A percentile compares a stretch with the other conserved stretches of the same genome.
phyloP scores from a whole-genome alignment of 1,140 invertebrate genomes.

The Forficula auricularia region DNA sequence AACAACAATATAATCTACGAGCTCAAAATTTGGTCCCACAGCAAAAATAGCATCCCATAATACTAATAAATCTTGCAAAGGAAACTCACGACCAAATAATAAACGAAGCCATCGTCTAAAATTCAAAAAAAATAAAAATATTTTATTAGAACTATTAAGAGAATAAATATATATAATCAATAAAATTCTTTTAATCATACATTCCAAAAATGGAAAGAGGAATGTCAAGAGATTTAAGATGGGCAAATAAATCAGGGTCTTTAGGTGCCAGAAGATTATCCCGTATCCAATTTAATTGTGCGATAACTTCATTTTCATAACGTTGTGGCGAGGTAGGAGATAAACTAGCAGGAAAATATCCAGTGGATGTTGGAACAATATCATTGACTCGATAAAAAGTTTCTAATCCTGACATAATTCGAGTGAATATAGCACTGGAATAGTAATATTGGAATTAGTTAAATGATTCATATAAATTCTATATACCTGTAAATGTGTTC shows the following conservation, averaged over 20 bases:
- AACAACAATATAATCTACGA: conserved; percentile 57
- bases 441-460: conserved; percentile 9
- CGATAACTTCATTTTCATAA: conserved; percentile 40
- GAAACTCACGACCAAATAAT: conserved; percentile 63
- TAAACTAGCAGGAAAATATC: conserved; percentile 23
- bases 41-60: conserved; percentile 69
- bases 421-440: conserved; percentile 48
- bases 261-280: conserved; percentile 44
- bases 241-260: conserved; percentile 44
- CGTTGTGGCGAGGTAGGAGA: conserved; percentile 5
- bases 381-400: conserved; percentile 47
- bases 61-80: conserved; percentile 49
- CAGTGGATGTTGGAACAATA: conserved; percentile 26
- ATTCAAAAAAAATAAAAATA: conserved; percentile 10
- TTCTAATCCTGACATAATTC: conserved; percentile 52
- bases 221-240: conserved; percentile 51
- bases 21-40: conserved; percentile 43
- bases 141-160: conserved; percentile 2
- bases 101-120: conserved; percentile 60
- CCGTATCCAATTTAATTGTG: conserved; percentile 48
- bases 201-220: conserved; percentile 65
- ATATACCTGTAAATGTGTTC: too few relatives aligned
- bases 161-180: conserved; percentile 6
- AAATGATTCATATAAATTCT: conserved; percentile 12
- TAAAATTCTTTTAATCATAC: too few relatives aligned